Evolutionary conservation across 92 coral and sea anemone species (phyloP).

Genomic region (Actinernus sp.): DNA sequence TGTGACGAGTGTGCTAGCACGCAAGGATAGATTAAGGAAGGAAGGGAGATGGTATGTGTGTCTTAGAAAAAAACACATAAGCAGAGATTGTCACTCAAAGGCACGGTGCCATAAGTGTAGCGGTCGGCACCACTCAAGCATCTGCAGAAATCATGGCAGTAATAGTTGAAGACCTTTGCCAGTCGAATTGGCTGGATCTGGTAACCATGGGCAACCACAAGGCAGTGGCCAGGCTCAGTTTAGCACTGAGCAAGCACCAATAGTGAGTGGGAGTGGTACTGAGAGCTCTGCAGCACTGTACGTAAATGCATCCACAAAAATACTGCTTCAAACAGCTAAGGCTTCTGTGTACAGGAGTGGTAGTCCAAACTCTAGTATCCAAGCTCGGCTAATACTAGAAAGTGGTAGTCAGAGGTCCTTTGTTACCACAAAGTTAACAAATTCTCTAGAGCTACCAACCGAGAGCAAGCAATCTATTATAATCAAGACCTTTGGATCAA

Average conservation of each 20-base stretch:
- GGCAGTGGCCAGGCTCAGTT: too few relatives aligned
- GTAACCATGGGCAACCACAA: too few relatives aligned
- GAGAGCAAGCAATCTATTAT: constrained; percentile 33
- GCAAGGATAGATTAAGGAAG: constrained; percentile 30
- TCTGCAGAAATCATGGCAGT: too few relatives aligned
- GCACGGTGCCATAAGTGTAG: constrained; percentile 11
- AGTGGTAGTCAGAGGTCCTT: constrained; percentile 53
- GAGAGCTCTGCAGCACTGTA: constrained; percentile 14
- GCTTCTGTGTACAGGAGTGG: constrained; percentile 8
- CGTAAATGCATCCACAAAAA: constrained; percentile 9
- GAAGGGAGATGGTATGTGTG: constrained; percentile 52
- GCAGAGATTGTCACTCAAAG: constrained; percentile 31
- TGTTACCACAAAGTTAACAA: constrained; percentile 31
- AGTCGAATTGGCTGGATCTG: too few relatives aligned
- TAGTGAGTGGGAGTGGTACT: background rate
- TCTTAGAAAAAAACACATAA: constrained; percentile 30
- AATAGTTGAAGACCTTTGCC: too few relatives aligned
- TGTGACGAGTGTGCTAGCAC: constrained; percentile 12
- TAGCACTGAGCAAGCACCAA: background rate
- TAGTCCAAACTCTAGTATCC: constrained; percentile 8
- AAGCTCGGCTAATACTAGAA: constrained; percentile 38
- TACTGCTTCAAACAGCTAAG: constrained; percentile 50
- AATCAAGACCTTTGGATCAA: constrained; percentile 53
- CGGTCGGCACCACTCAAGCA: constrained; percentile 42
- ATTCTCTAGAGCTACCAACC: constrained; percentile 20